Percentiles rank a stretch among this genome's conserved stretches.
These are phyloP conservation scores for Henicopernis longicauda DNA, from an alignment of 2,113 vertebrate species.

Conservation along the genomic window DNA sequence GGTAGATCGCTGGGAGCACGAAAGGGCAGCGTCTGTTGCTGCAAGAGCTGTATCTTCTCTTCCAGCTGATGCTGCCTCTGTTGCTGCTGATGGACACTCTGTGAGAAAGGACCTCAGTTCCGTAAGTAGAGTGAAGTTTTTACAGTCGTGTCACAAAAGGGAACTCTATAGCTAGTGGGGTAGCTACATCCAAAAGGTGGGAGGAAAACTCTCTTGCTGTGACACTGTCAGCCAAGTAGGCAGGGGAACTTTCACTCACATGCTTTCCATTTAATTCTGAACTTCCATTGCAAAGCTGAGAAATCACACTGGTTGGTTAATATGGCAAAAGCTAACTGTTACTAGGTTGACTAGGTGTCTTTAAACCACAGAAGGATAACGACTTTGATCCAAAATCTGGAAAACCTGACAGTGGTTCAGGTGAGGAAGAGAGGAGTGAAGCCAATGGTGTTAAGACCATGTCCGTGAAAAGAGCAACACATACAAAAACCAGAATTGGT, in stretches of 20 bases:
- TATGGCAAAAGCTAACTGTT: neutral
- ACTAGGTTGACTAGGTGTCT: neutral
- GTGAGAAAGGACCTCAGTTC: neutral
- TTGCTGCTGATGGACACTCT: conserved; percentile 91
- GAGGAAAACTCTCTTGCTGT: neutral
- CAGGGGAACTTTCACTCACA: neutral
- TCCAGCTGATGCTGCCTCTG: conserved; percentile 93
- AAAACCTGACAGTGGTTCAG: neutral
- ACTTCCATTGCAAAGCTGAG: neutral
- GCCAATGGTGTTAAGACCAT: neutral
- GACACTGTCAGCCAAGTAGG: neutral
- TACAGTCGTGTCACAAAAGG: neutral
- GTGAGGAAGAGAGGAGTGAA: neutral
- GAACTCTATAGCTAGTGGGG: neutral
- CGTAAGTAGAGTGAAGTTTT: neutral
- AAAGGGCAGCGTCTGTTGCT: conserved; percentile 86
- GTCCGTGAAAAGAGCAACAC: neutral
- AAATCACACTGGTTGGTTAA: neutral
- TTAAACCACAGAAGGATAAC: neutral
- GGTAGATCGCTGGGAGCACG: conserved; percentile 65
- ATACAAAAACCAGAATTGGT: neutral
- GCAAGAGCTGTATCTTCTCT: conserved; percentile 88
- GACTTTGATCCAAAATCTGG: neutral
- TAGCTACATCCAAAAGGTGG: neutral
- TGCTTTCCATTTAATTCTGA: neutral